Evolutionary conservation across 1,140 invertebrate genomes (phyloP).

Genomic region (Olivierus martensii): DNA sequence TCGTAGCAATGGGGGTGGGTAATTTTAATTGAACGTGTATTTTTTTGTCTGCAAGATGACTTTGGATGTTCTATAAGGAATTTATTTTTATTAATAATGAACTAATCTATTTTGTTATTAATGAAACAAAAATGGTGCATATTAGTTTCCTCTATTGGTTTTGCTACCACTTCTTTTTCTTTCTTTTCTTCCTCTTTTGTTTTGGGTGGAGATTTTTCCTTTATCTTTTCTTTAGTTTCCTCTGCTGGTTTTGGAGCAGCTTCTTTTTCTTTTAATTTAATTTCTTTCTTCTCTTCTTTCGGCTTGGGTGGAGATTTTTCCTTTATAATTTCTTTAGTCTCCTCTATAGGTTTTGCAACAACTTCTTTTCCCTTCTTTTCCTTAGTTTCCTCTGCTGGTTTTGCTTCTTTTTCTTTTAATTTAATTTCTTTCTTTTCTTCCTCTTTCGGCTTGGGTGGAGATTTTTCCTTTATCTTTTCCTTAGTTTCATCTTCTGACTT

Average conservation of each 20-base stretch:
- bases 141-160: no score
- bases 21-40: no score
- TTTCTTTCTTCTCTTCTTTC: background rate
- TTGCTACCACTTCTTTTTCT: background rate
- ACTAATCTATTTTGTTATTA: no score
- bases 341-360: background rate
- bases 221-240: background rate
- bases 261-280: background rate
- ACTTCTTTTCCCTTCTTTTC: background rate
- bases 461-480: no score
- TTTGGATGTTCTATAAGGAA: no score
- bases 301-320: background rate
- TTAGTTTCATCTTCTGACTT: background rate
- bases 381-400: background rate
- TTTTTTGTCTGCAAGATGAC: no score
- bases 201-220: background rate
- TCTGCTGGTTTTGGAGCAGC: no score
- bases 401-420: background rate
- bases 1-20: no score
- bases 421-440: background rate
- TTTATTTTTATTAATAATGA: no score
- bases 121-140: no score
- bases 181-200: background rate
- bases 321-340: background rate
- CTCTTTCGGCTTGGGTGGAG: background rate